These are phyloP conservation scores for Ypsolopha sequella DNA, from an alignment of 2,888 invertebrate species.

Conservation along the genomic window DNA sequence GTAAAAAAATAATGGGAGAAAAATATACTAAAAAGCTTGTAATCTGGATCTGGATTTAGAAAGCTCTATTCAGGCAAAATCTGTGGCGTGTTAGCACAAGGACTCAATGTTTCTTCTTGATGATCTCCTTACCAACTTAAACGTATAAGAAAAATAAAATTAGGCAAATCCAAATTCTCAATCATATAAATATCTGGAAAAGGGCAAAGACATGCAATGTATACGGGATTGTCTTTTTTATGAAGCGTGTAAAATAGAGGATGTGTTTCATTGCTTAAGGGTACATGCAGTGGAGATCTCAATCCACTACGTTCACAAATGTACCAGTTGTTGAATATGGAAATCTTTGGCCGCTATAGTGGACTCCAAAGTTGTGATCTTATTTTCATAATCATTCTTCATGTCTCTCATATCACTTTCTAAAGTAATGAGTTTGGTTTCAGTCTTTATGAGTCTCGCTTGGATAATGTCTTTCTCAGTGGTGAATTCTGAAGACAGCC, in stretches of 20 bases:
- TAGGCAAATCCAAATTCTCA: too few relatives aligned
- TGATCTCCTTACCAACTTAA: too few relatives aligned
- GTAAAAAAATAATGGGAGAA: neutral
- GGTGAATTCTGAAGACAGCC: slow-evolving; percentile 51
- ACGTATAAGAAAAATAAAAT: too few relatives aligned
- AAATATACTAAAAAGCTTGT: neutral
- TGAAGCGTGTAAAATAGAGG: neutral
- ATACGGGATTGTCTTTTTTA: too few relatives aligned
- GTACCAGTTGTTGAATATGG: slow-evolving; percentile 74
- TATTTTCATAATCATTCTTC: slow-evolving; percentile 70
- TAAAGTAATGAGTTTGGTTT: slow-evolving; percentile 57
- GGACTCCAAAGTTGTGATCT: slow-evolving; percentile 70
- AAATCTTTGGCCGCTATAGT: slow-evolving; percentile 70
- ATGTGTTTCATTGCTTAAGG: slow-evolving; percentile 1
- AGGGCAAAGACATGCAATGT: too few relatives aligned
- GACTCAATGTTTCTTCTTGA: too few relatives aligned
- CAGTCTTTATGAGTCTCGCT: slow-evolving; percentile 50
- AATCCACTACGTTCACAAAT: slow-evolving; percentile 14
- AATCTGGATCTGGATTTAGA: neutral
- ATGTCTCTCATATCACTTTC: slow-evolving; percentile 64
- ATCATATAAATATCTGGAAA: too few relatives aligned
- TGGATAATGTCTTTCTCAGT: slow-evolving; percentile 61
- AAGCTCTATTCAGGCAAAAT: too few relatives aligned
- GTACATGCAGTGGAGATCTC: slow-evolving; percentile 16
- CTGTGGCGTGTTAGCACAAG: too few relatives aligned